Evolutionary conservation across 2,797 vertebrate species (phyloP).

Genomic region (Tenualosa ilisha): DNA sequence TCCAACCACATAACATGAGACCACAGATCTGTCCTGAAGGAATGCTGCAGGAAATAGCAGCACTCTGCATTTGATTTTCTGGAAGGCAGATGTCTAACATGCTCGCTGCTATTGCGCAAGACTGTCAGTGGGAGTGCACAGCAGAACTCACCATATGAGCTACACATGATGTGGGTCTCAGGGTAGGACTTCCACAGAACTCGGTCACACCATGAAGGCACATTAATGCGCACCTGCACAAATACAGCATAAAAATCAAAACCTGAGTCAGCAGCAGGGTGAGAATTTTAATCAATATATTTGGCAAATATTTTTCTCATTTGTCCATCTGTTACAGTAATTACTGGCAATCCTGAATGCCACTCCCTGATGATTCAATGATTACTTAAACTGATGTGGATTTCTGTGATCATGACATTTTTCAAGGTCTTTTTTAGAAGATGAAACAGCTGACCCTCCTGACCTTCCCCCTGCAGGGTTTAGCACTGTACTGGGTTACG

Average conservation of each 20-base stretch:
- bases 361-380: background rate
- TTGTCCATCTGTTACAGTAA: background rate
- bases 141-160: conserved; percentile 76
- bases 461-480: background rate
- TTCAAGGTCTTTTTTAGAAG: conserved; percentile 56
- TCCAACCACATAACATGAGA: conserved; percentile 25
- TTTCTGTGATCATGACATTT: background rate
- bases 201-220: conserved; percentile 84
- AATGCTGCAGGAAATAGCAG: conserved; percentile 33
- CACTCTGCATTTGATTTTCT: conserved; percentile 29
- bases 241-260: conserved; percentile 20
- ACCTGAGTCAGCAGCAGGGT: conserved; percentile 1
- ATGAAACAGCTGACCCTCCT: conserved; percentile 53
- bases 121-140: background rate
- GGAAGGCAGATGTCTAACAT: background rate
- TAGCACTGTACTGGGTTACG: background rate
- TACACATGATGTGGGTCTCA: conserved; percentile 75
- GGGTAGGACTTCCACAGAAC: conserved; percentile 85
- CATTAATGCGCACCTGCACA: conserved; percentile 79
- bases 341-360: background rate
- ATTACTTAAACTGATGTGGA: background rate
- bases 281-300: background rate
- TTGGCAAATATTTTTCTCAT: background rate
- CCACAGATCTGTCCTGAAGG: conserved; percentile 29
- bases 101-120: background rate